Evolutionary conservation across 2,888 invertebrate species (phyloP).

Genomic region (Drosophila demipolita): DNA sequence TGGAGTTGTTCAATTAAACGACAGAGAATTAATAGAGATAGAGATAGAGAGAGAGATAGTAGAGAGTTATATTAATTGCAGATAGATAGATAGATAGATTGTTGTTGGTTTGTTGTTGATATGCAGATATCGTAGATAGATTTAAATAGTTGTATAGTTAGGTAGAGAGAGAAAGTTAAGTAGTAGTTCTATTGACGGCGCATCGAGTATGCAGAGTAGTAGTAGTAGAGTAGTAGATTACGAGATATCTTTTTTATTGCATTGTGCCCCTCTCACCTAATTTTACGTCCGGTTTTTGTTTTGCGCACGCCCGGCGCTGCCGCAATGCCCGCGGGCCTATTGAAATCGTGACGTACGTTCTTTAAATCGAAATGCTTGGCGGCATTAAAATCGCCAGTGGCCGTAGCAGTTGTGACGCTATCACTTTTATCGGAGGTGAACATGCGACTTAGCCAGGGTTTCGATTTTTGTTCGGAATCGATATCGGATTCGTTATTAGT

Average conservation of each 20-base stretch:
- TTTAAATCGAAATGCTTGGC: conserved; percentile 84
- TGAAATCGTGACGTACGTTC: conserved; percentile 84
- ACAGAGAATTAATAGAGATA: not conserved
- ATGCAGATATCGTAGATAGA: conserved; percentile 30
- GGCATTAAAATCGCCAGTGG: conserved; percentile 72
- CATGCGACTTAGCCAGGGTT: conserved; percentile 85
- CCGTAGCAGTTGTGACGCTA: conserved; percentile 33
- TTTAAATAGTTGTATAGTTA: conserved; percentile 33
- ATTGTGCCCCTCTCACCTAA: conserved; percentile 85
- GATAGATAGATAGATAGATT: conserved; percentile 22
- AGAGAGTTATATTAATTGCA: conserved; percentile 31
- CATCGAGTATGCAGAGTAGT: conserved; percentile 25
- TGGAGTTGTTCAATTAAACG: conserved; percentile 24
- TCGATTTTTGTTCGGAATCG: conserved; percentile 76
- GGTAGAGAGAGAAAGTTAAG: conserved; percentile 32
- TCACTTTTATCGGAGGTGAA: conserved; percentile 73
- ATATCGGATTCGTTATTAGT: conserved; percentile 72
- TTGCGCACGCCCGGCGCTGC: conserved; percentile 82
- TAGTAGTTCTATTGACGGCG: conserved; percentile 33
- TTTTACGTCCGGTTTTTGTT: conserved; percentile 84
- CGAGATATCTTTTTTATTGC: conserved; percentile 33
- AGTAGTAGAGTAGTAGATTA: conserved; percentile 48
- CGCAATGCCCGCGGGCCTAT: conserved; percentile 84
- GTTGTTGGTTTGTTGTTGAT: conserved; percentile 17
- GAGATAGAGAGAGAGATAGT: conserved; percentile 2